phyloP scores from a whole-genome alignment of 2,797 vertebrate genomes.

The Urophycis tenuis region DNA sequence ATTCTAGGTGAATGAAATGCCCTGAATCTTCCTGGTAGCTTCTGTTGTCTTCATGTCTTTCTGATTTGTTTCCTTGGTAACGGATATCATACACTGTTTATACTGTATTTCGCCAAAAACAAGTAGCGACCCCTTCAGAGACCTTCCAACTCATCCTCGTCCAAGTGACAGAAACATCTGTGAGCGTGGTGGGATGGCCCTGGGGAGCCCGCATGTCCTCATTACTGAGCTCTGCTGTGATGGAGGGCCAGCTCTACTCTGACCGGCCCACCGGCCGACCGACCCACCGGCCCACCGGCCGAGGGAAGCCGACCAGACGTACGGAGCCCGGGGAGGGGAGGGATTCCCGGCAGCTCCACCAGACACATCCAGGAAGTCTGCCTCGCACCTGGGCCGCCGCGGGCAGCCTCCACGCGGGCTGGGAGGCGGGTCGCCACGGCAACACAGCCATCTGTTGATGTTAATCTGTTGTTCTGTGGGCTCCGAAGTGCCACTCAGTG shows the following conservation, averaged over 20 bases:
- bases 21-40: background rate
- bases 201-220: background rate
- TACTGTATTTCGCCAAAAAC: background rate
- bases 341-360: slow-evolving; percentile 18
- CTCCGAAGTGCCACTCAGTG: background rate
- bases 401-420: slow-evolving; percentile 33
- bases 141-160: background rate
- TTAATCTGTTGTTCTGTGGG: background rate
- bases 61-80: background rate
- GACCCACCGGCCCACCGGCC: slow-evolving; percentile 8
- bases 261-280: slow-evolving; percentile 15
- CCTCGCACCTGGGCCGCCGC: slow-evolving; percentile 18
- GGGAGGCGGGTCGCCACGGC: background rate
- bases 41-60: background rate
- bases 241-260: slow-evolving; percentile 31
- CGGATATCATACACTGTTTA: background rate
- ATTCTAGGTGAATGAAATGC: background rate
- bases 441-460: background rate
- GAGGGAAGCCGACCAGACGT: slow-evolving; percentile 40
- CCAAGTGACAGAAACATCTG: background rate
- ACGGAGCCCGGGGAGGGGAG: slow-evolving; percentile 28
- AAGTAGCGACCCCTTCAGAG: background rate
- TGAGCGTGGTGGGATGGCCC: background rate
- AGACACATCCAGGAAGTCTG: slow-evolving; percentile 34
- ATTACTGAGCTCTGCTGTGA: background rate